Conservation (phyloP, 2,888 invertebrate species). For the Protonemura montana region DNA sequence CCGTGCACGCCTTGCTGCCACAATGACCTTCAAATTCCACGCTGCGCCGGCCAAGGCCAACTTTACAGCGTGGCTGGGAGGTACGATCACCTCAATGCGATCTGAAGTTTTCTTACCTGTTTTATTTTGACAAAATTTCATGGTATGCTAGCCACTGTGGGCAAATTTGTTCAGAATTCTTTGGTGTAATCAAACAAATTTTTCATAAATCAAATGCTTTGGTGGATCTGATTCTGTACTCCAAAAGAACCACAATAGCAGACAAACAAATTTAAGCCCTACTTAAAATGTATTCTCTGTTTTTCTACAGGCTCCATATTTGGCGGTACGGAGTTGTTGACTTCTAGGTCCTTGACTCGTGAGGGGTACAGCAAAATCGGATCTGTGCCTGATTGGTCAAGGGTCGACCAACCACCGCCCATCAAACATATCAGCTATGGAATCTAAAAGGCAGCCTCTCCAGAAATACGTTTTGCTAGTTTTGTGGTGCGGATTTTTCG, state of each 20-base stretch:
- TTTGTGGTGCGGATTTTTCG: background rate
- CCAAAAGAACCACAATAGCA: too few species aligned
- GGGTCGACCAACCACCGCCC: slow-evolving; percentile 58
- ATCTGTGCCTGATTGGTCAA: slow-evolving; percentile 84
- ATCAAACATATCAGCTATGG: background rate
- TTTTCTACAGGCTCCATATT: slow-evolving; percentile 71
- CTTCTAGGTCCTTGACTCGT: slow-evolving; percentile 73
- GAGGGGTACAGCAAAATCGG: slow-evolving; percentile 76
- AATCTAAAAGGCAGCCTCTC: background rate
- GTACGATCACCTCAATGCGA: slow-evolving; percentile 55
- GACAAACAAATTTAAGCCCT: too few species aligned
- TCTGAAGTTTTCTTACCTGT: too few species aligned
- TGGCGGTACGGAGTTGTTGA: slow-evolving; percentile 77
- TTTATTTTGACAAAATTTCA: too few species aligned
- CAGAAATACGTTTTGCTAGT: background rate
- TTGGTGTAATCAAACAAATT: too few species aligned
- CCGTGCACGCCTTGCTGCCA: slow-evolving; percentile 66
- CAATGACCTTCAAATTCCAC: slow-evolving; percentile 79
- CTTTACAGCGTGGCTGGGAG: slow-evolving; percentile 87
- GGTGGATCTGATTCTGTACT: too few species aligned
- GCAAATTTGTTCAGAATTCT: too few species aligned
- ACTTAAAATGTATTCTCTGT: too few species aligned
- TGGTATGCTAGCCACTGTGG: too few species aligned
- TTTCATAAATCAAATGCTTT: too few species aligned
- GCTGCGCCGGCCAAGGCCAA: slow-evolving; percentile 80